phyloP scores from a whole-genome alignment of 2,113 vertebrate species.

The Mola mola region DNA sequence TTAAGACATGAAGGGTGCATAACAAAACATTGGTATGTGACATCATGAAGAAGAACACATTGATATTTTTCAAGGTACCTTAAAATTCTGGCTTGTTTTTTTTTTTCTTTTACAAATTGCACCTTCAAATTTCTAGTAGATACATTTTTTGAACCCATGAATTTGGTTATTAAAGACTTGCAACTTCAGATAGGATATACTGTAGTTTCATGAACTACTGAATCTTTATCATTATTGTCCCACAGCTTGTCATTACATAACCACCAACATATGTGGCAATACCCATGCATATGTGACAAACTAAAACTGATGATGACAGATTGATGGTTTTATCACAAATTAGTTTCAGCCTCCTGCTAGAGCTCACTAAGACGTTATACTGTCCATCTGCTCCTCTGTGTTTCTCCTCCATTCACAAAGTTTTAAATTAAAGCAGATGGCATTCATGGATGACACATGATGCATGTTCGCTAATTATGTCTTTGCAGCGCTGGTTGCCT shows the following conservation, averaged over 20 bases:
- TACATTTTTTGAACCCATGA: neutral
- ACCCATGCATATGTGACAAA: neutral
- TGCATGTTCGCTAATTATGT: conserved; percentile 57
- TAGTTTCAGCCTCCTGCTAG: neutral
- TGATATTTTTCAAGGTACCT: no score
- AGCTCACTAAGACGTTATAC: no score
- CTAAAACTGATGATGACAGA: neutral
- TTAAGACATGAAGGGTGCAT: no score
- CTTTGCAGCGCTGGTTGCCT: conserved; percentile 43
- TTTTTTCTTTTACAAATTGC: no score
- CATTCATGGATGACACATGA: conserved; percentile 52
- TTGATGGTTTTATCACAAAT: neutral
- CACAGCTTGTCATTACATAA: neutral
- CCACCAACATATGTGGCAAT: neutral
- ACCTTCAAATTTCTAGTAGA: no score
- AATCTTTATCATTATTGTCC: neutral
- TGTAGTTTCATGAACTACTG: neutral
- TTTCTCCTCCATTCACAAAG: conserved; percentile 13
- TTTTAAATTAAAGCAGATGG: conserved; percentile 49
- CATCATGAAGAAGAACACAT: no score
- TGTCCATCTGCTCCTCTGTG: neutral
- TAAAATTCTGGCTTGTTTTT: no score
- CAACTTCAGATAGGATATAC: neutral
- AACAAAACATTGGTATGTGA: no score
- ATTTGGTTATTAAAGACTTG: neutral